phyloP scores from a whole-genome alignment of 1,140 invertebrate genomes.

The Leptopilina clavipes region DNA sequence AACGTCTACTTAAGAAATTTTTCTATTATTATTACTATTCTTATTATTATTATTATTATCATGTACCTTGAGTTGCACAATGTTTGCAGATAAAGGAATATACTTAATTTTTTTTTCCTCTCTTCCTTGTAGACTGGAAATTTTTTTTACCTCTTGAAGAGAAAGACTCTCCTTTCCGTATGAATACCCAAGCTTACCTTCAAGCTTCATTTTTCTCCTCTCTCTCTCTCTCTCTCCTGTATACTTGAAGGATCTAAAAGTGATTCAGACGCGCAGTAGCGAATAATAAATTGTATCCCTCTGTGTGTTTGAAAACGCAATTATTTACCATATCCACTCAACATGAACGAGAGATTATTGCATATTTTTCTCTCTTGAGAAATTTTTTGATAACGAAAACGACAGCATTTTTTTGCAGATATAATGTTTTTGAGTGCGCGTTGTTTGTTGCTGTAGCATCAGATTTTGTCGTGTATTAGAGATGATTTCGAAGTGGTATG shows the following conservation, averaged over 20 bases:
- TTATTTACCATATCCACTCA: background rate
- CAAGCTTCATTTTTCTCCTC: constrained; percentile 17
- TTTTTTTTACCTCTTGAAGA: constrained; percentile 8
- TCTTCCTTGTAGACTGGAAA: background rate
- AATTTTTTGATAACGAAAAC: constrained; percentile 2
- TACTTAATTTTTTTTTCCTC: background rate
- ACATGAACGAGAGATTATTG: background rate
- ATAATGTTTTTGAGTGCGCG: background rate
- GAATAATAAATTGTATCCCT: constrained; percentile 19
- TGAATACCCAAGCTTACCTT: constrained; percentile 24
- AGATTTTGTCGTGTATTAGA: background rate
- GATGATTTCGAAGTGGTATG: background rate
- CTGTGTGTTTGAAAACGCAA: background rate
- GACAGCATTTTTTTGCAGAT: background rate
- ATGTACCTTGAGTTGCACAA: background rate
- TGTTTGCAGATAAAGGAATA: constrained; percentile 5
- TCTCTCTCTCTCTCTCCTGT: too few relatives aligned
- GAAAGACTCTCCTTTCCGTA: constrained; percentile 22
- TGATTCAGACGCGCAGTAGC: constrained; percentile 1
- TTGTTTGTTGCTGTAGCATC: too few relatives aligned
- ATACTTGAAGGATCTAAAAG: constrained; percentile 28
- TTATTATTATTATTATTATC: background rate
- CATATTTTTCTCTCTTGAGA: background rate
- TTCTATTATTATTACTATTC: background rate
- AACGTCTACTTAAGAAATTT: background rate